Base-by-base conservation (phyloP, 2,888 invertebrate genomes). In the Anticlea derivata region DNA sequence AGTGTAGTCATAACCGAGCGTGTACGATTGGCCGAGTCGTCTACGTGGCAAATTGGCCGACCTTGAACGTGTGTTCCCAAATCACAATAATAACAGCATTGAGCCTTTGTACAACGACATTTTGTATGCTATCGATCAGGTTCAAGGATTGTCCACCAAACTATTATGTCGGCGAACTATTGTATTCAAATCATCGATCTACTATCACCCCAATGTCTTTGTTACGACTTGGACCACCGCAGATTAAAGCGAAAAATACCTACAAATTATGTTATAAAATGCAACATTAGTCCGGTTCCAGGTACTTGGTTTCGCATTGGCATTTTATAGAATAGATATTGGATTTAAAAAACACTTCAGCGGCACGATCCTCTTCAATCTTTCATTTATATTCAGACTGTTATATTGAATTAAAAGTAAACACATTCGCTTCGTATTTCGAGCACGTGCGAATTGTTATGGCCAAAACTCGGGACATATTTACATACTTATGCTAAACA, bases 61-160 rank as follows among this genome's bases (percentile, higher is more conserved):
- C 65, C 66, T 67, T 67, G 65, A 63, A 55, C 50, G 63, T 46
- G 58, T 64, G 51, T 60, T 59, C 60, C 59, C 47, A 45, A 60
- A 58, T 58, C 58, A 50, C 58, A 58, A 55, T 46, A 53, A 34
- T 47, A 48, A 39, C 34, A 53, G 53, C 41, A 47, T 41, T 47
- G 30, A 37, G 37, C 38, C 38, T 50, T 37, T 39, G 46, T 56
- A 41, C 48, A 48, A 54, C 52, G 40, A 30, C 46, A 50, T 33
- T 50, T 38, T 10, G 35, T 37, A 35, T 41, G 30, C 47, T 58
- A 56, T 61, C 48, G 56, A 58, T 50, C 55, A 52, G 52, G 58
- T 58, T 58, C 58, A 56, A 56, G 61, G 56, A 52, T 55, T 56
- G 50, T 46, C 55, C 44, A 50, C 41, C 49, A 38, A 35, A 27